These are phyloP conservation scores for Poicephalus gulielmi DNA, from an alignment of 2,113 vertebrate genomes.

Conservation along the genomic window DNA sequence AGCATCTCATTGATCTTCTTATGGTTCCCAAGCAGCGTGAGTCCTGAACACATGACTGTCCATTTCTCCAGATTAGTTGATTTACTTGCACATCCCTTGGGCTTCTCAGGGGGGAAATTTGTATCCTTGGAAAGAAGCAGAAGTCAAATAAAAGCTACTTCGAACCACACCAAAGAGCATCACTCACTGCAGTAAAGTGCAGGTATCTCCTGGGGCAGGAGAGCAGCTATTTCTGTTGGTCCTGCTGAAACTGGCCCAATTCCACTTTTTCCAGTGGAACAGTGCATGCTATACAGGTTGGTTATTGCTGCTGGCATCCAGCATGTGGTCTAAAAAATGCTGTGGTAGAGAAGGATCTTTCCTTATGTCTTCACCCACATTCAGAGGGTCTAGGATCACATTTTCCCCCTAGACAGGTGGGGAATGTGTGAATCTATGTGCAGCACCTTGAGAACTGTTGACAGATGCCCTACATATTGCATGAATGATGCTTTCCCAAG, in stretches of 20 bases:
- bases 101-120: neutral
- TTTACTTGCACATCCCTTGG: conserved; percentile 24
- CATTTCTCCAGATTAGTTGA: conserved; percentile 19
- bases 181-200: neutral
- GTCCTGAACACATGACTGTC: neutral
- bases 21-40: neutral
- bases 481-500: neutral
- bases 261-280: neutral
- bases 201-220: neutral
- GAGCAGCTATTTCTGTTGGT: neutral
- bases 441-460: neutral
- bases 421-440: neutral
- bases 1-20: conserved; percentile 29
- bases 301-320: neutral
- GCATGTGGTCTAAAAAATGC: neutral
- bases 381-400: neutral
- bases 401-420: neutral
- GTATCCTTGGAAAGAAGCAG: conserved; percentile 26
- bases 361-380: neutral
- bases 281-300: neutral
- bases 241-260: neutral
- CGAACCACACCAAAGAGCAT: neutral
- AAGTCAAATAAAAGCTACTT: conserved; percentile 8
- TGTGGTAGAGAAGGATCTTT: neutral
- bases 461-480: neutral